phyloP scores from a whole-genome alignment of 2,113 vertebrate species.

The Machaerirhynchus nigripectus region DNA sequence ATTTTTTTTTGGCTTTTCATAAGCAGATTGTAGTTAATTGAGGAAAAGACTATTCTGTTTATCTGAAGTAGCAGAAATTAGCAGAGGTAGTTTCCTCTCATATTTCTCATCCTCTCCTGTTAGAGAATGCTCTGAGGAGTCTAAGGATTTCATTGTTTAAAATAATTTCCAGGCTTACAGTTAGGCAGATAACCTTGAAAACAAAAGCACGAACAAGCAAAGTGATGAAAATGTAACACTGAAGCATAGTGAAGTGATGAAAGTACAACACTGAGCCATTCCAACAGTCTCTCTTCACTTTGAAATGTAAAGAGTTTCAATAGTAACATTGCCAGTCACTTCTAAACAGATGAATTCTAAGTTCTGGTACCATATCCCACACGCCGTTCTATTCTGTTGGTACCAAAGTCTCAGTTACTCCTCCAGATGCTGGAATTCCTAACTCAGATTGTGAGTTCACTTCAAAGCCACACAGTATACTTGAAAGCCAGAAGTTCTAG shows the following conservation, averaged over 20 bases:
- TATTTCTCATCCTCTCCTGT: neutral
- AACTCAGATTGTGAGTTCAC: neutral
- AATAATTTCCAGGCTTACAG: neutral
- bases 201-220: neutral
- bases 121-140: neutral
- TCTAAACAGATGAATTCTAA: neutral
- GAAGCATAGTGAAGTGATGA: neutral
- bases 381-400: neutral
- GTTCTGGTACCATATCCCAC: neutral
- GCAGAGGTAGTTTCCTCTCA: neutral
- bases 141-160: neutral
- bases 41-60: neutral
- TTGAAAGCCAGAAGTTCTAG: neutral
- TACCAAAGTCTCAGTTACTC: neutral
- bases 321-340: neutral
- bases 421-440: neutral
- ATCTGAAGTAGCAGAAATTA: neutral
- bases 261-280: neutral
- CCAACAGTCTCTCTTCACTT: neutral
- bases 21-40: neutral
- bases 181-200: conserved; percentile 9
- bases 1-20: neutral
- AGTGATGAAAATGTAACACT: neutral
- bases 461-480: neutral
- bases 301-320: neutral